These are phyloP conservation scores for Rousettus leschenaultii DNA, from an alignment of 2,113 vertebrate species.

Conservation along the genomic window DNA sequence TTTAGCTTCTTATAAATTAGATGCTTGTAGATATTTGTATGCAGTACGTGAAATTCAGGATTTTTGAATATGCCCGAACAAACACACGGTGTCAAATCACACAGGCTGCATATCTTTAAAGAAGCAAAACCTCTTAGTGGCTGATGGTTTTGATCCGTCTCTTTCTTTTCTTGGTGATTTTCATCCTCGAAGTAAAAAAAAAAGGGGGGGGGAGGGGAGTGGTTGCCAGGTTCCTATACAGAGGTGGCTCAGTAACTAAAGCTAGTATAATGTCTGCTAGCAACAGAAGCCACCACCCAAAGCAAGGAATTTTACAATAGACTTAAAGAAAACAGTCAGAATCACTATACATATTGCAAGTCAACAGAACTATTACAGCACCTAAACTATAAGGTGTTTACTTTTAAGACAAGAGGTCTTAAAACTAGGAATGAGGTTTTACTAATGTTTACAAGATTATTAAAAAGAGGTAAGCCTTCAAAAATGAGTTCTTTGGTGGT, in stretches of 20 bases:
- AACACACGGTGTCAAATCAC: background rate
- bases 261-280: rapidly evolving
- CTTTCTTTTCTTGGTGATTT: background rate
- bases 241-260: background rate
- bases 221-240: background rate
- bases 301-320: background rate
- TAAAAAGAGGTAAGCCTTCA: background rate
- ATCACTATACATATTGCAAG: background rate
- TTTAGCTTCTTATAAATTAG: background rate
- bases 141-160: background rate
- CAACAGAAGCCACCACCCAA: background rate
- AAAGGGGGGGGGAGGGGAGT: background rate
- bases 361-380: background rate
- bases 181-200: background rate
- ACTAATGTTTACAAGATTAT: background rate
- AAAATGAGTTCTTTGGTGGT: background rate
- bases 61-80: background rate
- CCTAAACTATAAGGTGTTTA: background rate
- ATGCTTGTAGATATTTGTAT: background rate
- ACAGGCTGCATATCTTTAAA: background rate
- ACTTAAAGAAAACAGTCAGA: background rate
- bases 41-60: background rate
- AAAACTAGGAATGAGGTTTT: background rate
- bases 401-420: background rate
- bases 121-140: background rate